Evolutionary conservation across 2,113 vertebrate species (phyloP).

Genomic region (Scatophagus argus): DNA sequence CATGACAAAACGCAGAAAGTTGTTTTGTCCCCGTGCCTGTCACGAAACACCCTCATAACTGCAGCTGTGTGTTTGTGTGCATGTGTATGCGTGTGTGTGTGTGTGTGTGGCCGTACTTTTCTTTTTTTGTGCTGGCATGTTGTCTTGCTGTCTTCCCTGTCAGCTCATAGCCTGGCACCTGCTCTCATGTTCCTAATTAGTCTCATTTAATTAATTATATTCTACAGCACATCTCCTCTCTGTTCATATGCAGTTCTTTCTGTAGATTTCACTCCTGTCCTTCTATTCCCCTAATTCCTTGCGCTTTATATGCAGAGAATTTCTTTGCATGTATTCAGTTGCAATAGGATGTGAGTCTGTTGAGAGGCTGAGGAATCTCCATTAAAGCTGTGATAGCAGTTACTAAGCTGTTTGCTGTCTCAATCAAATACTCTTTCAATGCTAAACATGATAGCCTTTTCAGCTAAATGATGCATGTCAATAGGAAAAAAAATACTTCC

Average conservation of each 20-base stretch:
- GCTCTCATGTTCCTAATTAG: slow-evolving; percentile 95
- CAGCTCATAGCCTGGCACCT: slow-evolving; percentile 90
- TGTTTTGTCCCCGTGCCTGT: slow-evolving; percentile 89
- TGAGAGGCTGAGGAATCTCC: slow-evolving; percentile 11
- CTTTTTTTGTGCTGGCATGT: slow-evolving; percentile 83
- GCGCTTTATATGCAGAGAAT: slow-evolving; percentile 35
- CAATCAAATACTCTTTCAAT: not conserved
- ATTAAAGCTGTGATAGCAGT: not conserved
- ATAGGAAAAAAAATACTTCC: not conserved
- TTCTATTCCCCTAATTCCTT: slow-evolving; percentile 59
- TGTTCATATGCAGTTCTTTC: slow-evolving; percentile 88
- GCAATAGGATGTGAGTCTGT: not conserved
- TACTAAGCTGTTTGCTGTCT: slow-evolving; percentile 10
- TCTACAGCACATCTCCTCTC: slow-evolving; percentile 86
- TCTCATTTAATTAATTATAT: slow-evolving; percentile 94
- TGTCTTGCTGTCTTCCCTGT: slow-evolving; percentile 90
- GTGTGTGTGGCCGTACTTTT: slow-evolving; percentile 67
- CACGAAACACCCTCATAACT: slow-evolving; percentile 88
- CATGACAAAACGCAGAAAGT: slow-evolving; percentile 92
- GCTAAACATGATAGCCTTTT: not conserved
- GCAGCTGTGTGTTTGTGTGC: slow-evolving; percentile 78
- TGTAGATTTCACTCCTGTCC: slow-evolving; percentile 84
- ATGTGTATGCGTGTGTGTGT: slow-evolving; percentile 23
- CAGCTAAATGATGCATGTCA: not conserved
- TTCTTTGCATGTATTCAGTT: slow-evolving; percentile 6